Evolutionary conservation across 2,888 invertebrate species (phyloP).

Genomic region (Anarsia innoxiella): DNA sequence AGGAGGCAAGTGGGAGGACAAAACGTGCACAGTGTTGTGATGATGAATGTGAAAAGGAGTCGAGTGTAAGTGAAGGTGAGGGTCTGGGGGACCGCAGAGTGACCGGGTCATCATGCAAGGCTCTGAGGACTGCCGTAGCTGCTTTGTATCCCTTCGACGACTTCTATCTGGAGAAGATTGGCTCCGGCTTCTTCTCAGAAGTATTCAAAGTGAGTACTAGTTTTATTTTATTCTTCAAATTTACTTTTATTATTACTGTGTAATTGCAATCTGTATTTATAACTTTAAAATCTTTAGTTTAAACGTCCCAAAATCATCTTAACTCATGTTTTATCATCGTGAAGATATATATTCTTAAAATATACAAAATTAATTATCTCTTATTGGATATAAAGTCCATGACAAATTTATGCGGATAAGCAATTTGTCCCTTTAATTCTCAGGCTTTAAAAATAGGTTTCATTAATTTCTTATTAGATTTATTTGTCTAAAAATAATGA

Average conservation of each 20-base stretch:
- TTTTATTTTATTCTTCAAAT: too few relatives aligned
- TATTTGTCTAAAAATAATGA: background rate
- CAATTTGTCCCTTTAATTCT: too few relatives aligned
- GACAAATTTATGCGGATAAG: too few relatives aligned
- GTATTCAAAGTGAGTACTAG: conserved; percentile 96
- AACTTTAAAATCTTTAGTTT: too few relatives aligned
- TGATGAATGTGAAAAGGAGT: conserved; percentile 69
- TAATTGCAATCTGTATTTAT: too few relatives aligned
- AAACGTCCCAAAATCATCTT: too few relatives aligned
- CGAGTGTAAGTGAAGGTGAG: conserved; percentile 67
- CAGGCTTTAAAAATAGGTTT: too few relatives aligned
- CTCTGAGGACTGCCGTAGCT: conserved; percentile 92
- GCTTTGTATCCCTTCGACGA: conserved; percentile 95
- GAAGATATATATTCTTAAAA: too few relatives aligned
- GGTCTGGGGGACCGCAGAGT: conserved; percentile 61
- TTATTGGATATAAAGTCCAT: too few relatives aligned
- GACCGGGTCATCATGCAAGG: conserved; percentile 84
- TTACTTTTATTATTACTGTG: too few relatives aligned
- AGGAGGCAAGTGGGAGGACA: conserved; percentile 51
- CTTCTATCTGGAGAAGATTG: conserved; percentile 94
- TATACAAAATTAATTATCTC: too few relatives aligned
- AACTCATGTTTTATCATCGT: too few relatives aligned
- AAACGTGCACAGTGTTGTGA: conserved; percentile 62
- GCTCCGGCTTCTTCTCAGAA: conserved; percentile 97
- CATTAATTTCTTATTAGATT: background rate